phyloP scores from a whole-genome alignment of 2,888 invertebrate species.

The Argyresthia goedartella region DNA sequence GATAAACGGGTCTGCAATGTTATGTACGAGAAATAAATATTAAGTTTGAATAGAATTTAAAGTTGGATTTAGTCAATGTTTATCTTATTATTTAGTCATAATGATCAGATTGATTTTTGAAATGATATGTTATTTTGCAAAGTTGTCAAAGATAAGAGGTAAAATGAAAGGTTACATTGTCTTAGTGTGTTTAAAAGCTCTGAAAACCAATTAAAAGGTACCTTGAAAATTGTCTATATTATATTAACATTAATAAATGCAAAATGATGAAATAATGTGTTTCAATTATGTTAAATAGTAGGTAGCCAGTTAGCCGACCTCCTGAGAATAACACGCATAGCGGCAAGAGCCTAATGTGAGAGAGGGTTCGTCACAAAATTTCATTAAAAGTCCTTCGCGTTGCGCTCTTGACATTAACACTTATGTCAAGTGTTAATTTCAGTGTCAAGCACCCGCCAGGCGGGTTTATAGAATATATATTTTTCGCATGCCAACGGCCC shows the following conservation, averaged over 20 bases:
- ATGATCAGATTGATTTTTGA: constrained; percentile 49
- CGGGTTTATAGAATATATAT: too few relatives aligned
- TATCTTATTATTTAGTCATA: constrained; percentile 43
- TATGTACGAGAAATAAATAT: constrained; percentile 55
- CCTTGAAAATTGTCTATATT: constrained; percentile 72
- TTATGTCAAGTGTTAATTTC: too few relatives aligned
- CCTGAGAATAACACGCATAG: too few relatives aligned
- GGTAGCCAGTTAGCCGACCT: too few relatives aligned
- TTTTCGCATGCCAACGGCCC: too few relatives aligned
- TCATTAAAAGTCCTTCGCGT: too few relatives aligned
- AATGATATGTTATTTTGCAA: constrained; percentile 63
- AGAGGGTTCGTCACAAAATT: too few relatives aligned
- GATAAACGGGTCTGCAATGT: constrained; percentile 66
- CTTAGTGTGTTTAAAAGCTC: constrained; percentile 62
- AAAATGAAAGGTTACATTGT: constrained; percentile 57
- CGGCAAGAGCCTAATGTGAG: too few relatives aligned
- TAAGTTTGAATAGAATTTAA: constrained; percentile 60
- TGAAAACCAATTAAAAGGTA: constrained; percentile 68
- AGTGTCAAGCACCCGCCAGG: too few relatives aligned
- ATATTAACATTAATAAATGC: constrained; percentile 71
- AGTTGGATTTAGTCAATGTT: constrained; percentile 67
- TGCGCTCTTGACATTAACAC: too few relatives aligned
- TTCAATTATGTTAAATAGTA: neutral
- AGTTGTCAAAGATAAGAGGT: constrained; percentile 57
- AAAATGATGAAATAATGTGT: constrained; percentile 23